A percentile compares a stretch with the other conserved stretches of the same genome.
phyloP scores from a whole-genome alignment of 1,140 invertebrate genomes.

The Antheraea mylitta region DNA sequence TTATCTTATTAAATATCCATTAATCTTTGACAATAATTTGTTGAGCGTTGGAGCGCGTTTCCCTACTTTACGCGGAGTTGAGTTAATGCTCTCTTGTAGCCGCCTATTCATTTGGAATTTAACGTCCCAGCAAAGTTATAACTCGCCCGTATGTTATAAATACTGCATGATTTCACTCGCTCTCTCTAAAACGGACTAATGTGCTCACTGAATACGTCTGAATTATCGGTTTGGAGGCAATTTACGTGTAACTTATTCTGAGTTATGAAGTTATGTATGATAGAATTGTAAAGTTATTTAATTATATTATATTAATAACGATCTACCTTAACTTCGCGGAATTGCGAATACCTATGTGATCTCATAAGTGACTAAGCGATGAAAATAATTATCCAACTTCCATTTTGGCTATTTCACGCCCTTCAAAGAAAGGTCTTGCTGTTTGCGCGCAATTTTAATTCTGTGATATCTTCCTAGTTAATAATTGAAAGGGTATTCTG shows the following conservation, averaged over 20 bases:
- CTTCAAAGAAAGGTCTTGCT: too few species aligned
- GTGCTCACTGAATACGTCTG: slow-evolving; percentile 44
- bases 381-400: too few species aligned
- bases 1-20: slow-evolving; percentile 1
- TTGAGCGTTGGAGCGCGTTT: slow-evolving; percentile 47
- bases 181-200: slow-evolving; percentile 47
- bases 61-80: slow-evolving; percentile 49
- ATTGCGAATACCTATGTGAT: too few species aligned
- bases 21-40: slow-evolving; percentile 52
- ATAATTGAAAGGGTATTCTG: too few species aligned
- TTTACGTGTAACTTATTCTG: slow-evolving; percentile 1
- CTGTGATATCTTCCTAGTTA: too few species aligned
- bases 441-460: too few species aligned
- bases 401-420: too few species aligned
- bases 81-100: slow-evolving; percentile 53
- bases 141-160: slow-evolving; percentile 42
- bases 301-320: neutral
- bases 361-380: too few species aligned
- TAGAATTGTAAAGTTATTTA: neutral
- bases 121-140: slow-evolving; percentile 45
- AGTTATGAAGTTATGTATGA: neutral
- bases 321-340: too few species aligned
- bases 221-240: slow-evolving; percentile 4
- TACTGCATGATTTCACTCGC: slow-evolving; percentile 52
- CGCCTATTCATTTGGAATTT: slow-evolving; percentile 58